Percentiles rank a stretch among this genome's conserved stretches.
These are phyloP conservation scores for Orthosia gothica DNA, from an alignment of 2,888 invertebrate species.

Conservation along the genomic window DNA sequence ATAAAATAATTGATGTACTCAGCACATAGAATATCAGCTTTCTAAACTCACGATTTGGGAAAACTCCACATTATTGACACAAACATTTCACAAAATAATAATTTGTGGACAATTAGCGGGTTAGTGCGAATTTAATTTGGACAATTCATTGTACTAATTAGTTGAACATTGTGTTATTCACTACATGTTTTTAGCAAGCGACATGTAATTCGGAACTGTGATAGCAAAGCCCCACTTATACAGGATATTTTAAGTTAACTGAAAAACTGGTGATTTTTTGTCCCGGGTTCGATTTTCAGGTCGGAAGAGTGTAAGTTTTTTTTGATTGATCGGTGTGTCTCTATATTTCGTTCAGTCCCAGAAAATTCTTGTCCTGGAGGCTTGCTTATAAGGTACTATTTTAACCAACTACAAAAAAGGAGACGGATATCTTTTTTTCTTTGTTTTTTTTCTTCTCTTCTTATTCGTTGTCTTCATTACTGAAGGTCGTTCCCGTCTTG, in stretches of 20 bases:
- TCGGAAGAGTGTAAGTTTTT: neutral
- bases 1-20: conserved; percentile 8
- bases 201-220: neutral
- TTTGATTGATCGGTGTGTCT: too few species aligned
- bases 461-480: too few species aligned
- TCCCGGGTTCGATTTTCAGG: too few species aligned
- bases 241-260: neutral
- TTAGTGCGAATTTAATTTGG: conserved; percentile 10
- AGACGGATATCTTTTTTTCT: too few species aligned
- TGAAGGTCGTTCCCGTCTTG: too few species aligned
- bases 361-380: too few species aligned
- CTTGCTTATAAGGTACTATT: too few species aligned
- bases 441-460: too few species aligned
- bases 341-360: too few species aligned
- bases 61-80: neutral
- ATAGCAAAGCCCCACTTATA: neutral
- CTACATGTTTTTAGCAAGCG: neutral
- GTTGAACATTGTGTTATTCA: neutral
- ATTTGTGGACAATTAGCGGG: conserved; percentile 24
- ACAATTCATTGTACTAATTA: neutral
- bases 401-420: too few species aligned
- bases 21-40: neutral
- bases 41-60: neutral
- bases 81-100: conserved; percentile 23
- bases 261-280: neutral